These are phyloP conservation scores for Anguilla japonica DNA, from an alignment of 2,113 vertebrate genomes.

Conservation along the genomic window DNA sequence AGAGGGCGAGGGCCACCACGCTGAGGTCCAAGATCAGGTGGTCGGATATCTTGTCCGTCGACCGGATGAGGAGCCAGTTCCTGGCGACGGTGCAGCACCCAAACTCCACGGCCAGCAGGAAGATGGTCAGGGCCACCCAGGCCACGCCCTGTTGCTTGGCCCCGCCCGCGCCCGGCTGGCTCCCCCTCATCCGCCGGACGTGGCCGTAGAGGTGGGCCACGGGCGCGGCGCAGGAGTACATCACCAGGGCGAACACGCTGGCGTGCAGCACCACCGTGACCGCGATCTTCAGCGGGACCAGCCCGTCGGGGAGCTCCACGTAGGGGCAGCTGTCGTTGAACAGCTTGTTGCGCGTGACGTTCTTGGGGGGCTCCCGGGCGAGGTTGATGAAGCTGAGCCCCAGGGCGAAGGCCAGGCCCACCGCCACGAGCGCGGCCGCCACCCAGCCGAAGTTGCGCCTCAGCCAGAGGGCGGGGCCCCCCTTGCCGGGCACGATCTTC, in stretches of 20 bases:
- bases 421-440: not conserved
- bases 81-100: not conserved
- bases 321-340: not conserved
- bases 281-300: not conserved
- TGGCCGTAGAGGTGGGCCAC: constrained; percentile 13
- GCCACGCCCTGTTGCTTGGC: not conserved
- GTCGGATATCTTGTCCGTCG: not conserved
- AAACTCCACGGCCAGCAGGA: constrained; percentile 17
- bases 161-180: not conserved
- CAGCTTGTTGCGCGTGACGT: not conserved
- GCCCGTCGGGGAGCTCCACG: not conserved
- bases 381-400: not conserved
- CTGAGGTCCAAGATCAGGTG: not conserved
- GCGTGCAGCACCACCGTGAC: not conserved
- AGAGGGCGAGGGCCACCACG: constrained; percentile 13
- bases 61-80: not conserved
- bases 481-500: not conserved
- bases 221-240: not conserved
- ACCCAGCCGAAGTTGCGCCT: not conserved
- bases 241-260: not conserved
- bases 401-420: not conserved
- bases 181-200: not conserved
- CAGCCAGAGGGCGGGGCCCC: not conserved
- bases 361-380: not conserved
- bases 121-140: not conserved